Conservation (phyloP, 2,113 vertebrate species). For the Ivindomyrus marchei region DNA sequence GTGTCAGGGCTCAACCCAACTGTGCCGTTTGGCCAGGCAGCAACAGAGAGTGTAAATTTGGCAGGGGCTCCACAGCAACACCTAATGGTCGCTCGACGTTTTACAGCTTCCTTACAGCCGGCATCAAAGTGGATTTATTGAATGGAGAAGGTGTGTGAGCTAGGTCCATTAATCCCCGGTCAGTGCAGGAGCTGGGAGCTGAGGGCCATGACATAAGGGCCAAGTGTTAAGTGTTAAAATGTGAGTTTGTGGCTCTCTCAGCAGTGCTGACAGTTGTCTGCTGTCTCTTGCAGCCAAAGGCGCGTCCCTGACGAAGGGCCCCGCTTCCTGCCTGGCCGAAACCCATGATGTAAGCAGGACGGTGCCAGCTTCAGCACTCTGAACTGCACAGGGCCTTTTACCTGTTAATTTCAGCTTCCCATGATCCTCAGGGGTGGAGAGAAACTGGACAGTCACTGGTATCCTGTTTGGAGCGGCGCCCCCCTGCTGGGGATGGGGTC, state of each 20-base stretch:
- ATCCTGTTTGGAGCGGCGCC: conserved; percentile 64
- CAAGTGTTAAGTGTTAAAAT: not conserved
- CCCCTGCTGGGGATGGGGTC: conserved; percentile 49
- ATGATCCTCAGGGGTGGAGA: conserved; percentile 90
- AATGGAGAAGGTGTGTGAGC: not conserved
- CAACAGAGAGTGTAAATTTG: not conserved
- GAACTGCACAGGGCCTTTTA: conserved; percentile 84
- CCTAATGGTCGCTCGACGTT: not conserved
- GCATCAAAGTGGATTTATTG: not conserved
- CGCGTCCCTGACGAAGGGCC: conserved; percentile 83
- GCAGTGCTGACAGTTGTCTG: not conserved
- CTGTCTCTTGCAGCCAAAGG: conserved; percentile 77
- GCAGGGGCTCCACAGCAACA: not conserved
- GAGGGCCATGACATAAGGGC: not conserved
- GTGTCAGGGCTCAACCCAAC: not conserved
- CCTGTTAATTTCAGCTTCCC: conserved; percentile 80
- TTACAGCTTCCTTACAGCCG: not conserved
- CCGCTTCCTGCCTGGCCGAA: conserved; percentile 59
- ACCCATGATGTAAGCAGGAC: conserved; percentile 68
- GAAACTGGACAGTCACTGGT: conserved; percentile 71
- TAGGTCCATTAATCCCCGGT: not conserved
- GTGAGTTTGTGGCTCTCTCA: not conserved
- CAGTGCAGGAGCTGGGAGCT: not conserved
- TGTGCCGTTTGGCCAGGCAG: not conserved
- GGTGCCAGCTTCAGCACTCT: conserved; percentile 68